Evolutionary conservation across 2,888 invertebrate species (phyloP).

Genomic region (Heteromurus nitidus): DNA sequence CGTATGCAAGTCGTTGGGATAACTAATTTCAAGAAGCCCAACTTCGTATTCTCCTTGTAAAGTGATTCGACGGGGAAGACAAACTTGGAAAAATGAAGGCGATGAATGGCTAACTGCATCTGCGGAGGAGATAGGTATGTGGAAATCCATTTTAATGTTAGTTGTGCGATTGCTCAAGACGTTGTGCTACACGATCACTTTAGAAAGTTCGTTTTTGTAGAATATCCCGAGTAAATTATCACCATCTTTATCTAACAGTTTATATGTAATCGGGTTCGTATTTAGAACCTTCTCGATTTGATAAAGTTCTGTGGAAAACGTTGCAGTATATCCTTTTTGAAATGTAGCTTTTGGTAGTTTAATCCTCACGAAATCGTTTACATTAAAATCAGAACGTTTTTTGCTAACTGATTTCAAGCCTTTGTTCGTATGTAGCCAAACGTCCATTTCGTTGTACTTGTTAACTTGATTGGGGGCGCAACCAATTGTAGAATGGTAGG

Average conservation of each 20-base stretch:
- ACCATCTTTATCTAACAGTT: conserved; percentile 16
- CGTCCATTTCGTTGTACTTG: conserved; percentile 44
- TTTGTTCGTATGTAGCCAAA: conserved; percentile 28
- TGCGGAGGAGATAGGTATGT: not conserved
- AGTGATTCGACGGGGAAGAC: conserved; percentile 19
- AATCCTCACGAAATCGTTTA: conserved; percentile 5
- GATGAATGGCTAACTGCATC: not conserved
- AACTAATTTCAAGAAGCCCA: conserved; percentile 16
- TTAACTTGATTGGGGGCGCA: conserved; percentile 29
- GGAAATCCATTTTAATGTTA: conserved; percentile 35
- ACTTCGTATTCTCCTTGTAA: conserved; percentile 4
- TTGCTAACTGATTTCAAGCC: too few relatives aligned
- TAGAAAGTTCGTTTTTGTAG: conserved; percentile 31
- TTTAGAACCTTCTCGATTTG: not conserved
- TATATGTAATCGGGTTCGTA: conserved; percentile 32
- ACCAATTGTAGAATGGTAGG: conserved; percentile 25
- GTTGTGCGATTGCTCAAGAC: not conserved
- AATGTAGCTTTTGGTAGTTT: conserved; percentile 1
- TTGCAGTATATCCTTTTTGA: conserved; percentile 3
- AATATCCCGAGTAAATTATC: conserved; percentile 15
- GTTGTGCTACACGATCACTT: not conserved
- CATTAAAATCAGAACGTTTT: not conserved
- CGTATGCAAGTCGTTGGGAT: not conserved
- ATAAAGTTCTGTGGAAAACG: not conserved
- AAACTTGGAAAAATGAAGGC: not conserved